phyloP scores from a whole-genome alignment of 2,113 vertebrate species.

The Salvelinus alpinus region DNA sequence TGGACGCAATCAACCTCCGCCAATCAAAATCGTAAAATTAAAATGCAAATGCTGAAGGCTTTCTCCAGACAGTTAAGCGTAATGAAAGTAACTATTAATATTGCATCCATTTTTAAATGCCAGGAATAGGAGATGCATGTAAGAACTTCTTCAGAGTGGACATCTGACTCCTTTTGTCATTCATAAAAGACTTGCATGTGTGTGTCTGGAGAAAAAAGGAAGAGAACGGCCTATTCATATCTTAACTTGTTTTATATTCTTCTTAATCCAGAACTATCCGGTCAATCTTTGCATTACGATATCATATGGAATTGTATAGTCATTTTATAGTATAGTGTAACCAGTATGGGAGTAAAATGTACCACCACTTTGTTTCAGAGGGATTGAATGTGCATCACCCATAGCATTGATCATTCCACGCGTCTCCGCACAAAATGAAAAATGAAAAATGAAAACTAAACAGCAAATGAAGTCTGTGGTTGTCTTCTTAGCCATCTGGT shows the following conservation, averaged over 20 bases:
- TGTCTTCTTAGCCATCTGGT: constrained; percentile 53
- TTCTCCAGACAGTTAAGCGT: constrained; percentile 53
- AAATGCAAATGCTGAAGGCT: constrained; percentile 65
- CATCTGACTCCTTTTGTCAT: not conserved
- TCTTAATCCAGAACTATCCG: not conserved
- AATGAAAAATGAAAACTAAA: constrained; percentile 62
- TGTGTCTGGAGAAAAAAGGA: not conserved
- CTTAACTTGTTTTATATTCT: not conserved
- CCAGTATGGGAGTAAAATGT: no score
- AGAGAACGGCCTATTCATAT: no score
- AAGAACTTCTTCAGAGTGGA: constrained; percentile 18
- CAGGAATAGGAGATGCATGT: not conserved
- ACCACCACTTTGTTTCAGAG: not conserved
- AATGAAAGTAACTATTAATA: constrained; percentile 55
- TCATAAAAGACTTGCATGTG: constrained; percentile 3
- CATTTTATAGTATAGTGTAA: not conserved
- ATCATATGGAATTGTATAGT: not conserved
- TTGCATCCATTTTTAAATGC: constrained; percentile 33
- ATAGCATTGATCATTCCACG: constrained; percentile 40
- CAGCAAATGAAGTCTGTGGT: constrained; percentile 48
- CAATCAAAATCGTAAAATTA: constrained; percentile 66
- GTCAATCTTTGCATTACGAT: not conserved
- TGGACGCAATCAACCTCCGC: constrained; percentile 61
- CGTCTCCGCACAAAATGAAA: constrained; percentile 28
- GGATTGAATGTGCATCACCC: constrained; percentile 17